phyloP scores from a whole-genome alignment of 2,113 vertebrate genomes.

The Leucopsar rothschildi region DNA sequence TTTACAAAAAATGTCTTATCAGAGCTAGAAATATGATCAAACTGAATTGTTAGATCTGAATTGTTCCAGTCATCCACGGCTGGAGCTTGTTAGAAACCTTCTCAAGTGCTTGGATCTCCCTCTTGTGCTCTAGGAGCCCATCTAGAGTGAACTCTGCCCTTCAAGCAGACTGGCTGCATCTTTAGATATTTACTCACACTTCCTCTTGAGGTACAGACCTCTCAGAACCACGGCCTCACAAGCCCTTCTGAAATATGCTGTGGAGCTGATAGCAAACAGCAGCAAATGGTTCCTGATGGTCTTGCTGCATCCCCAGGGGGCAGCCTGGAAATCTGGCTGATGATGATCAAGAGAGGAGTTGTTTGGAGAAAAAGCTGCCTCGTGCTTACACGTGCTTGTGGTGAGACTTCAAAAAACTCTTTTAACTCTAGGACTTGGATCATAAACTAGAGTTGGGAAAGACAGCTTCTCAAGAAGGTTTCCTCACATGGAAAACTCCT shows the following conservation, averaged over 20 bases:
- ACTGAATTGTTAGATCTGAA: background rate
- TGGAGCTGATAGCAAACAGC: background rate
- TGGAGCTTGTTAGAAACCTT: background rate
- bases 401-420: background rate
- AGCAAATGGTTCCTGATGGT: background rate
- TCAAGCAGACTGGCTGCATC: background rate
- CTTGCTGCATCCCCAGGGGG: background rate
- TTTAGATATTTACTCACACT: background rate
- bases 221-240: background rate
- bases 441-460: background rate
- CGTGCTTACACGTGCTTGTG: background rate
- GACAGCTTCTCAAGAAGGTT: background rate
- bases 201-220: background rate
- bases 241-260: background rate
- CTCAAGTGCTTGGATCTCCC: background rate
- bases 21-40: background rate
- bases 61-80: background rate
- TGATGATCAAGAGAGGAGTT: background rate
- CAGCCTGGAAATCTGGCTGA: background rate
- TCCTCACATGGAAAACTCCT: background rate
- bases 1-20: background rate
- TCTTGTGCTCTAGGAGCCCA: background rate
- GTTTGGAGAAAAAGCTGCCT: background rate
- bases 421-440: background rate
- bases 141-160: background rate